These are phyloP conservation scores for Trichopria drosophilae DNA, from an alignment of 2,888 invertebrate species.

Conservation along the genomic window DNA sequence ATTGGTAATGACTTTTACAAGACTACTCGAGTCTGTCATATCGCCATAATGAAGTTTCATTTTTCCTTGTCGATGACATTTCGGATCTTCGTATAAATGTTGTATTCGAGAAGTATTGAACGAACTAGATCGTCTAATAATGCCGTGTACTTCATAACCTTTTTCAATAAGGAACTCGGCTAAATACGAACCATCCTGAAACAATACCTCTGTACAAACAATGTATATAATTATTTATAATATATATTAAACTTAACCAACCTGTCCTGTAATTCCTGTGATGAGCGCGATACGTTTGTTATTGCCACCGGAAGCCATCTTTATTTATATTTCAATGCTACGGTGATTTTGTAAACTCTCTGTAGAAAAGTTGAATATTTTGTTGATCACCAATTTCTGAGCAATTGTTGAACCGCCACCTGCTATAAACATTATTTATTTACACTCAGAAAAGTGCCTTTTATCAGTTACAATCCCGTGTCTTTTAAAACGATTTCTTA, in stretches of 20 bases:
- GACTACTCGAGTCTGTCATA: slow-evolving; percentile 95
- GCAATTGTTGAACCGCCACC: too few relatives aligned
- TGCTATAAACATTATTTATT: too few relatives aligned
- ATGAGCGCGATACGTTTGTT: slow-evolving; percentile 79
- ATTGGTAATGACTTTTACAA: slow-evolving; percentile 81
- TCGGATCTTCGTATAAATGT: slow-evolving; percentile 90
- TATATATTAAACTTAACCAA: slow-evolving; percentile 53
- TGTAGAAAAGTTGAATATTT: too few relatives aligned
- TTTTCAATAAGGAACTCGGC: slow-evolving; percentile 91
- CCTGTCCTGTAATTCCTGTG: slow-evolving; percentile 98
- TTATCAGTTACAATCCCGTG: too few relatives aligned
- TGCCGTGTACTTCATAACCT: slow-evolving; percentile 94
- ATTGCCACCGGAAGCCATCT: slow-evolving; percentile 23
- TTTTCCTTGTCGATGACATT: slow-evolving; percentile 81
- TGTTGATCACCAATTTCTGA: too few relatives aligned
- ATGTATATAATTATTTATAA: not conserved
- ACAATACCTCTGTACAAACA: slow-evolving; percentile 11
- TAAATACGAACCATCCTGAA: slow-evolving; percentile 95
- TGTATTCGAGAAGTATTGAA: slow-evolving; percentile 97
- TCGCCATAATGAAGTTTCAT: slow-evolving; percentile 98
- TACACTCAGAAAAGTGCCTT: too few relatives aligned
- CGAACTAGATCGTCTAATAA: slow-evolving; percentile 89
- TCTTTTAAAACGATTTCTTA: too few relatives aligned
- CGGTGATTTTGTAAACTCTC: not conserved
- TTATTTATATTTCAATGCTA: not conserved